Conservation (phyloP, 2,888 invertebrate species). For the Ectemnius lituratus region DNA sequence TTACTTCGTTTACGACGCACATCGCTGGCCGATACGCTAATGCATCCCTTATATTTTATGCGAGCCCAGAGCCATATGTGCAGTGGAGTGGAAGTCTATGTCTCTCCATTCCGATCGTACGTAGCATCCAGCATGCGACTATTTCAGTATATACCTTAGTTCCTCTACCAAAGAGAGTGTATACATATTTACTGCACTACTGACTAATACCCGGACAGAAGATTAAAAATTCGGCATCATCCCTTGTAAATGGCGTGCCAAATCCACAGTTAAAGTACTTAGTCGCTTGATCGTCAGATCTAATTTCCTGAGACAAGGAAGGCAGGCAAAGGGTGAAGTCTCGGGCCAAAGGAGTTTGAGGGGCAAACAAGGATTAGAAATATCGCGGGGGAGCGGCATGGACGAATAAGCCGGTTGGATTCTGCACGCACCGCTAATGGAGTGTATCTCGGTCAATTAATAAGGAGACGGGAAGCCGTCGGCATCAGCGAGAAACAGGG, state of each 20-base stretch:
- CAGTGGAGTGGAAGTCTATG: not conserved
- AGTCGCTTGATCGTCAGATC: no score
- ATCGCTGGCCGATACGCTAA: slow-evolving; percentile 12
- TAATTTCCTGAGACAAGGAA: no score
- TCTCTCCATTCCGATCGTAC: not conserved
- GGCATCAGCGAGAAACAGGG: not conserved
- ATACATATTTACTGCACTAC: no score
- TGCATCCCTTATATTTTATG: slow-evolving; percentile 35
- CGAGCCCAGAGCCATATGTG: slow-evolving; percentile 15
- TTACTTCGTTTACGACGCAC: no score
- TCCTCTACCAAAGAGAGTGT: no score
- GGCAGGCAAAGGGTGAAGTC: not conserved
- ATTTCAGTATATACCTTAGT: no score
- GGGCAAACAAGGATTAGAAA: slow-evolving; percentile 3
- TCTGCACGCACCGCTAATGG: not conserved
- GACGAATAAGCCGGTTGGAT: not conserved
- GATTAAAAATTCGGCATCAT: no score
- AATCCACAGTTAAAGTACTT: no score
- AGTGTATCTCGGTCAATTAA: slow-evolving; percentile 7
- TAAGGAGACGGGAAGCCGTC: not conserved
- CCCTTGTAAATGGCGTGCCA: no score
- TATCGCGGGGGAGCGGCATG: not conserved
- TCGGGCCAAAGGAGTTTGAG: not conserved
- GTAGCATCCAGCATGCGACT: no score
- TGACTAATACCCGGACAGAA: no score